These are phyloP conservation scores for Lysandra bellargus DNA, from an alignment of 2,888 invertebrate genomes.

Conservation along the genomic window DNA sequence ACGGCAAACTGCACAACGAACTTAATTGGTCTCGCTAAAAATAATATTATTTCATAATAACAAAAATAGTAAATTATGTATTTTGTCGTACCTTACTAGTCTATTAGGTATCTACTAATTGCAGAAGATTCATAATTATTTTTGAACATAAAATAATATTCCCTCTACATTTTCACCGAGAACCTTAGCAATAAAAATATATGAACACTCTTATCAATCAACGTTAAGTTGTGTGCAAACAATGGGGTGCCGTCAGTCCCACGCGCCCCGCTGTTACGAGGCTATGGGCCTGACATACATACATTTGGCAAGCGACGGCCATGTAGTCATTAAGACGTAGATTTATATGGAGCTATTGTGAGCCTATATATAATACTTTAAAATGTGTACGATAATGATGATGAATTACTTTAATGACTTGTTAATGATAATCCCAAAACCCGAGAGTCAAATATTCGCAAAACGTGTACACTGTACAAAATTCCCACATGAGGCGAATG, in stretches of 20 bases:
- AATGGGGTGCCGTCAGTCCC: slow-evolving; percentile 21
- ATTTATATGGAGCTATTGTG: slow-evolving; percentile 11
- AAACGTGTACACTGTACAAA: not conserved
- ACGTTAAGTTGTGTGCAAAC: slow-evolving; percentile 21
- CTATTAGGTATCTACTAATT: no score
- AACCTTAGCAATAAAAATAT: not conserved
- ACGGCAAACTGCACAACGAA: not conserved
- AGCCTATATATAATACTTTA: not conserved
- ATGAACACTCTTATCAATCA: slow-evolving; percentile 25
- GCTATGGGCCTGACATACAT: slow-evolving; percentile 25
- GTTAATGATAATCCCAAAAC: no score
- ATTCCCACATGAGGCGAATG: not conserved
- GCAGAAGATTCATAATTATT: no score
- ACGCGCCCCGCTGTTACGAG: slow-evolving; percentile 21
- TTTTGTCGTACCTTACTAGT: not conserved
- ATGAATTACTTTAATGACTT: not conserved
- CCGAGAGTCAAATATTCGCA: not conserved
- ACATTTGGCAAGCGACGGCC: slow-evolving; percentile 28
- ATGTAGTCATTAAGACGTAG: slow-evolving; percentile 10
- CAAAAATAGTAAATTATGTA: no score
- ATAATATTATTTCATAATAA: no score
- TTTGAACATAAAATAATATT: not conserved
- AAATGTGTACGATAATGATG: not conserved
- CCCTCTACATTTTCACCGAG: not conserved
- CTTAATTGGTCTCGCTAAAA: not conserved